Conservation (phyloP, 2,113 vertebrate species). For the Eptatretus burgeri region DNA sequence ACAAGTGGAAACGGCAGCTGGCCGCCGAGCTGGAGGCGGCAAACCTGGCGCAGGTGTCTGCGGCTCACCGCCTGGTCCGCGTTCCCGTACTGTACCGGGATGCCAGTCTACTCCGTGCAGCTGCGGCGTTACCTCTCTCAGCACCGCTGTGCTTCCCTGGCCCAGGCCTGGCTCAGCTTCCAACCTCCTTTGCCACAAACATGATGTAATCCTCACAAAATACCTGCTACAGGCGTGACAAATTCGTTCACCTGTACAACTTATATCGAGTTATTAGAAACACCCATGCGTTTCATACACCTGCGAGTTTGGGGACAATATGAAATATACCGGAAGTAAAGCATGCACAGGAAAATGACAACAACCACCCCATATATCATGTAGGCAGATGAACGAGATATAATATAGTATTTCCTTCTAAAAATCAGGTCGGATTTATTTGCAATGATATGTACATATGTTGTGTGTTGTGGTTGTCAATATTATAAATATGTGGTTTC, state of each 20-base stretch:
- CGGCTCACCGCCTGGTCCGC: slow-evolving; percentile 41
- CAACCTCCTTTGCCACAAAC: background rate
- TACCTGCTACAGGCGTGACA: background rate
- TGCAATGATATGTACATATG: no score
- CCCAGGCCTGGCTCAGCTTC: background rate
- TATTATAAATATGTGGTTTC: no score
- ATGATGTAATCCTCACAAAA: background rate
- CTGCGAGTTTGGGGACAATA: background rate
- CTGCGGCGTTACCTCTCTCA: background rate
- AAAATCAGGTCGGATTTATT: no score
- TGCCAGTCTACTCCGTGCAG: background rate
- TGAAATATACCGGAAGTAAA: background rate
- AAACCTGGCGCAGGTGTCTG: slow-evolving; percentile 26
- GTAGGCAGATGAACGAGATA: no score
- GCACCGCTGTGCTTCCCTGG: slow-evolving; percentile 2
- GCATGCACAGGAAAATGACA: background rate
- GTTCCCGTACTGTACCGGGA: slow-evolving; percentile 70
- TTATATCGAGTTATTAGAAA: background rate
- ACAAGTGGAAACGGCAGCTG: slow-evolving; percentile 65
- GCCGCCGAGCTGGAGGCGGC: slow-evolving; percentile 47
- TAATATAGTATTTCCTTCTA: no score
- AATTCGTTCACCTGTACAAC: background rate
- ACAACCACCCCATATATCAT: background rate
- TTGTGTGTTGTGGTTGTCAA: no score
- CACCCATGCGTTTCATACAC: background rate